phyloP scores from a whole-genome alignment of 2,888 invertebrate species.

The Epistrophella euchroma region DNA sequence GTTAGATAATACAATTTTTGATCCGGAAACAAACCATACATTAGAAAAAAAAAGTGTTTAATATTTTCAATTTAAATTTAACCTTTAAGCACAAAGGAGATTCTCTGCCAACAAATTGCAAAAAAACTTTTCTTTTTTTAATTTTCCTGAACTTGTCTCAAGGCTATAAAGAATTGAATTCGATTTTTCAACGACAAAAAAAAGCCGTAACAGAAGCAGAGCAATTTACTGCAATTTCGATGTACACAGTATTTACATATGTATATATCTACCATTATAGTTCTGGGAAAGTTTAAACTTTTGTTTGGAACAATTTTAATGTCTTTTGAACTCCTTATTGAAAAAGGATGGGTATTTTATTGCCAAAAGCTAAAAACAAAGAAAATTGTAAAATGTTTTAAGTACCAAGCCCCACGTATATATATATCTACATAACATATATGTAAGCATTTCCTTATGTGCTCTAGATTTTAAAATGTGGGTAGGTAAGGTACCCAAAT shows the following conservation, averaged over 20 bases:
- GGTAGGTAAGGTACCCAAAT: background rate
- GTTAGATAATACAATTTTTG: no score
- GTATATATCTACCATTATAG: conserved; percentile 2
- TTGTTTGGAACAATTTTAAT: conserved; percentile 10
- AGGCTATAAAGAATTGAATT: conserved; percentile 43
- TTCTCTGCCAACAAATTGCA: conserved; percentile 48
- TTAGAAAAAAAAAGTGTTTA: background rate
- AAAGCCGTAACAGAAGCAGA: conserved; percentile 29
- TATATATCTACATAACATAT: no score
- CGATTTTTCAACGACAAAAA: conserved; percentile 11
- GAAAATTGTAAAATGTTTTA: background rate
- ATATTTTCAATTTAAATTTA: conserved; percentile 10
- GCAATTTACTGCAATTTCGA: conserved; percentile 22
- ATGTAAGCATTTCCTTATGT: conserved; percentile 8
- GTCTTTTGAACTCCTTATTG: conserved; percentile 1
- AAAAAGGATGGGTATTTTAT: conserved; percentile 12
- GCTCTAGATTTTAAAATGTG: background rate
- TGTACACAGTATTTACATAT: background rate
- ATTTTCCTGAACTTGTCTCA: conserved; percentile 61
- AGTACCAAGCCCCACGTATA: background rate
- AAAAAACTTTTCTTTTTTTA: conserved; percentile 17
- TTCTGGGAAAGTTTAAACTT: conserved; percentile 4
- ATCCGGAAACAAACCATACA: background rate
- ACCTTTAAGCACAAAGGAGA: background rate
- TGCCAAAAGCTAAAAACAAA: conserved; percentile 17